Evolutionary conservation across 2,113 vertebrate species (phyloP), one percentile per base, ranked within the genome.

Genomic region (Bufo bufo): DNA sequence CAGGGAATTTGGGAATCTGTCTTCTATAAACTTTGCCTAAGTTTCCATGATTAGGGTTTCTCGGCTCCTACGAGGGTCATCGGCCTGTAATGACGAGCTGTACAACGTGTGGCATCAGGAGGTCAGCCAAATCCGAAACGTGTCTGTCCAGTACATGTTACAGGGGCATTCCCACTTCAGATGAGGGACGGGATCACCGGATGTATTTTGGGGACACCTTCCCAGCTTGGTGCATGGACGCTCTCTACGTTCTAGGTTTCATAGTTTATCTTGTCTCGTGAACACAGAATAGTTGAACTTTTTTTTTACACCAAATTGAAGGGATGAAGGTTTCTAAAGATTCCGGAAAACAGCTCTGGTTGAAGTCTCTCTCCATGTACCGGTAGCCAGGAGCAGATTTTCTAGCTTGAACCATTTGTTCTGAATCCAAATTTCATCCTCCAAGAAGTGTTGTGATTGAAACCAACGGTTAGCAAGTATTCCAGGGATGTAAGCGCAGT

Each of bases 341-440:
- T 20, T 63, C 33, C 17, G 23, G 33, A 81, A 80, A 43, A 52
- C 66, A 66, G 47, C 16, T 11, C 65, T 17, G 14, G 61, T 43
- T 58, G 6, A n/a, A 52, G 47, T 20, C 47, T 49, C 81, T n/a
- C 81, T 83, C 43, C 63, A 66, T 12, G 61, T 52, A 50, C 63
- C 47, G 20, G 61, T 84, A 56, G 82, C 66, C 82, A 43, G 82
- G 50, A 84, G 82, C 66, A 23, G n/a, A 56, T 84, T 84, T 84
- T 84, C 50, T 43, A 58, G 82, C 56, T 74, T 56, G 49, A 84
- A 84, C 49, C 65, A 84, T 84, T 84, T 84, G 66, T 84, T 84
- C 82, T 84, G 71, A 61, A 61, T 85, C 69, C 84, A 80, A 80
- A 87, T 66, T 66, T 82, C 78, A 71, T 79, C 86, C 65, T 71